These are phyloP conservation scores for Rhabdophis nuchalis DNA, from an alignment of 2,797 vertebrate genomes.

Conservation along the genomic window DNA sequence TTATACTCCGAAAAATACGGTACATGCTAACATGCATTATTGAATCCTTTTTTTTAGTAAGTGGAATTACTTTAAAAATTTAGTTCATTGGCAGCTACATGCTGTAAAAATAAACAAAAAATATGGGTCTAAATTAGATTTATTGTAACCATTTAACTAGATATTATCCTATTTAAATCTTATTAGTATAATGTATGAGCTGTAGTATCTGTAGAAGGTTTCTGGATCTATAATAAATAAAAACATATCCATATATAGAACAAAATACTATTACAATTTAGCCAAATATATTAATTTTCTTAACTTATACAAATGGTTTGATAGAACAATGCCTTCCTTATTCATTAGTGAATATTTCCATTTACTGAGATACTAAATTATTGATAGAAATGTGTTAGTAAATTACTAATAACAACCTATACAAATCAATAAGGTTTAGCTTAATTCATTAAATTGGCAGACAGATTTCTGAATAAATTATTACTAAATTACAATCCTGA, in stretches of 20 bases:
- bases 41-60: slow-evolving; percentile 62
- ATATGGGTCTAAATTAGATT: slow-evolving; percentile 53
- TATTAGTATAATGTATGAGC: slow-evolving; percentile 43
- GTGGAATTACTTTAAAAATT: slow-evolving; percentile 54
- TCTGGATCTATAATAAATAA: slow-evolving; percentile 47
- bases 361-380: slow-evolving; percentile 45
- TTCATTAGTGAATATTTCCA: slow-evolving; percentile 39
- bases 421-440: neutral
- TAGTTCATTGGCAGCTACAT: slow-evolving; percentile 54
- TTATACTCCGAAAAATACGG: too few relatives aligned
- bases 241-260: slow-evolving; percentile 32
- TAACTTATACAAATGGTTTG: slow-evolving; percentile 40
- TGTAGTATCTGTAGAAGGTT: slow-evolving; percentile 39
- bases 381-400: slow-evolving; percentile 45
- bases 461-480: neutral
- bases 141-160: slow-evolving; percentile 59
- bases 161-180: slow-evolving; percentile 55
- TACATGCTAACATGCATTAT: slow-evolving; percentile 62
- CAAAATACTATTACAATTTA: slow-evolving; percentile 26
- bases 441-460: neutral
- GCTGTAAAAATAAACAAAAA: slow-evolving; percentile 54
- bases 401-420: slow-evolving; percentile 19
- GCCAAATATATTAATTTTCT: slow-evolving; percentile 42
- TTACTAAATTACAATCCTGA: neutral
- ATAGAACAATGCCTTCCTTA: slow-evolving; percentile 47